Evolutionary conservation across 2,888 invertebrate genomes (phyloP).

Genomic region (Hypena proboscidalis): DNA sequence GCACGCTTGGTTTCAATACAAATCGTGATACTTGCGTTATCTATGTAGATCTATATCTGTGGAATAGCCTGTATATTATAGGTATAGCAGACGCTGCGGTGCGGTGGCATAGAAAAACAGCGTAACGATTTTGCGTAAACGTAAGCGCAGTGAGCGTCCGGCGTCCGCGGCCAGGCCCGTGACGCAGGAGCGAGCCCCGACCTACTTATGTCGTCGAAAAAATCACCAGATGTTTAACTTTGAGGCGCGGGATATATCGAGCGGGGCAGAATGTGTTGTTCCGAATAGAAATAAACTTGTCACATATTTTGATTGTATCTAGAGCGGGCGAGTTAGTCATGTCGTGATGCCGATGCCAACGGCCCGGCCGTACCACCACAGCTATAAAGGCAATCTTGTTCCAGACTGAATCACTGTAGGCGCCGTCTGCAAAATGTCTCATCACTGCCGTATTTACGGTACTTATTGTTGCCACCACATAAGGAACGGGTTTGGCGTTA

Average conservation of each 20-base stretch:
- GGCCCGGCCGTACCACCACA: conserved; percentile 73
- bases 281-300: conserved; percentile 85
- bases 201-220: conserved; percentile 84
- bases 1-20: no score
- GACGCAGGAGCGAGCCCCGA: conserved; percentile 83
- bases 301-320: conserved; percentile 85
- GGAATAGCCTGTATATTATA: conserved; percentile 10
- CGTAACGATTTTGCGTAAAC: conserved; percentile 78
- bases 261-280: conserved; percentile 80
- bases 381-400: conserved; percentile 80
- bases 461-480: conserved; percentile 47
- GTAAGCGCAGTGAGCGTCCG: conserved; percentile 63
- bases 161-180: conserved; percentile 62
- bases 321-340: conserved; percentile 84
- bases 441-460: conserved; percentile 69
- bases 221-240: conserved; percentile 83
- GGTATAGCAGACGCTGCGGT: conserved; percentile 42
- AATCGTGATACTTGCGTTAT: no score
- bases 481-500: conserved; percentile 26
- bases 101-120: conserved; percentile 57
- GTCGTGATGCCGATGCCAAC: conserved; percentile 80
- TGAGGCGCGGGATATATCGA: conserved; percentile 79
- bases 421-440: conserved; percentile 85
- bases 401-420: conserved; percentile 81
- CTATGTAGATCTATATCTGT: no score